phyloP scores from a whole-genome alignment of 2,797 vertebrate genomes.

The Telmatherina bonti region DNA sequence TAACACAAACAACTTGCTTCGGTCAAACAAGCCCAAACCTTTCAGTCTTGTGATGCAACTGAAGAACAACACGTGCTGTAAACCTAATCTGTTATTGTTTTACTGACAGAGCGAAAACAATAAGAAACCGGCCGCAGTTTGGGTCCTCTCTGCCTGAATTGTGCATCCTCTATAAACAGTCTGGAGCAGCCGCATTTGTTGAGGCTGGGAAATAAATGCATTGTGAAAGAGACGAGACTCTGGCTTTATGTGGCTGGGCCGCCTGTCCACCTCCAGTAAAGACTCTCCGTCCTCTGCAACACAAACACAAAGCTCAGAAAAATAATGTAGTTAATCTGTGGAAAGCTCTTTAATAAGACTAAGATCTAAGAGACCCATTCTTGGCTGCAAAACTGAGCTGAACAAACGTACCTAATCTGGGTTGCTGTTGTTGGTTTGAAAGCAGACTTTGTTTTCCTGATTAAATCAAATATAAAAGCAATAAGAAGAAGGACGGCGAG shows the following conservation, averaged over 20 bases:
- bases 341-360: conserved; percentile 60
- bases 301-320: conserved; percentile 44
- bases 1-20: too few species aligned
- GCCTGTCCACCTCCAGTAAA: conserved; percentile 33
- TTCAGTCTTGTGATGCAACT: not conserved
- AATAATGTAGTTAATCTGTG: conserved; percentile 65
- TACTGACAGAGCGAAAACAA: conserved; percentile 9
- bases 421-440: conserved; percentile 25
- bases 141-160: conserved; percentile 42
- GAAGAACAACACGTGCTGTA: conserved; percentile 11
- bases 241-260: conserved; percentile 46
- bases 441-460: conserved; percentile 29
- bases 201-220: conserved; percentile 46
- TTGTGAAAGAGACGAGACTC: conserved; percentile 28
- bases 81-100: conserved; percentile 33
- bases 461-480: conserved; percentile 34
- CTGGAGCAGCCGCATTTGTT: conserved; percentile 40
- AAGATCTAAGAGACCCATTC: not conserved
- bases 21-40: not conserved
- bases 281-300: conserved; percentile 38
- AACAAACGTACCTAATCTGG: not conserved
- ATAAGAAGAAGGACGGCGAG: not conserved
- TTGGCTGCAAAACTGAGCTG: not conserved
- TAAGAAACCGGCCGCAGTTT: conserved; percentile 47
- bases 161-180: conserved; percentile 58